phyloP scores from a whole-genome alignment of 1,140 invertebrate genomes.

The Bombus vancouverensis region DNA sequence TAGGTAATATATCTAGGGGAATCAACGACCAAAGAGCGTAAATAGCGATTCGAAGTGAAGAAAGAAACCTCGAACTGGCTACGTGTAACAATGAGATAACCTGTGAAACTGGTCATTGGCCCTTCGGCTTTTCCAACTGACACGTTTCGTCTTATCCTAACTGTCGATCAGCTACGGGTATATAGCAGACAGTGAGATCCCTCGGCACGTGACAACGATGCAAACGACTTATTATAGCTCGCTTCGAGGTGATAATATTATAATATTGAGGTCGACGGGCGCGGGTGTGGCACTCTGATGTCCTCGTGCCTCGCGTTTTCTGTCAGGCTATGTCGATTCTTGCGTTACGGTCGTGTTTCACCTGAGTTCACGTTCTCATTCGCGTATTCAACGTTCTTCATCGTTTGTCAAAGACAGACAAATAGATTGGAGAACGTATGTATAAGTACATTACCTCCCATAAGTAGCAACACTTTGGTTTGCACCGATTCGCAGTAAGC shows the following conservation, averaged over 20 bases:
- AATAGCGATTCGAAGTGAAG: neutral
- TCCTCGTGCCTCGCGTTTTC: neutral
- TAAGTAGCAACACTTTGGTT: neutral
- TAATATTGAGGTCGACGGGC: constrained; percentile 62
- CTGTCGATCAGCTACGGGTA: constrained; percentile 47
- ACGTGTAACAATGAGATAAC: neutral
- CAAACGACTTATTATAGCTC: constrained; percentile 66
- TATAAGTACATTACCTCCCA: neutral
- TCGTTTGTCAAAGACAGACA: neutral
- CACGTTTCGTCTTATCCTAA: constrained; percentile 59
- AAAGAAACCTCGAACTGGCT: neutral
- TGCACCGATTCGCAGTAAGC: no score
- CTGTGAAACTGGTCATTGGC: constrained; percentile 53
- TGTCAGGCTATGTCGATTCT: constrained; percentile 13
- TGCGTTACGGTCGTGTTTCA: constrained; percentile 6
- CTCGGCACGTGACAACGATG: constrained; percentile 63
- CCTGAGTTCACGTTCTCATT: neutral
- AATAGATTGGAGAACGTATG: neutral
- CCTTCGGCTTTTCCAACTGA: constrained; percentile 50
- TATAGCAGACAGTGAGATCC: constrained; percentile 30
- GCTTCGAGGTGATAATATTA: constrained; percentile 65
- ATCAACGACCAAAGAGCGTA: no score
- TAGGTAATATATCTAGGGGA: neutral
- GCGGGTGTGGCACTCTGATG: constrained; percentile 44
- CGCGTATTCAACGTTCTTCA: neutral